phyloP scores from a whole-genome alignment of 2,113 vertebrate genomes.

The Saccopteryx bilineata region DNA sequence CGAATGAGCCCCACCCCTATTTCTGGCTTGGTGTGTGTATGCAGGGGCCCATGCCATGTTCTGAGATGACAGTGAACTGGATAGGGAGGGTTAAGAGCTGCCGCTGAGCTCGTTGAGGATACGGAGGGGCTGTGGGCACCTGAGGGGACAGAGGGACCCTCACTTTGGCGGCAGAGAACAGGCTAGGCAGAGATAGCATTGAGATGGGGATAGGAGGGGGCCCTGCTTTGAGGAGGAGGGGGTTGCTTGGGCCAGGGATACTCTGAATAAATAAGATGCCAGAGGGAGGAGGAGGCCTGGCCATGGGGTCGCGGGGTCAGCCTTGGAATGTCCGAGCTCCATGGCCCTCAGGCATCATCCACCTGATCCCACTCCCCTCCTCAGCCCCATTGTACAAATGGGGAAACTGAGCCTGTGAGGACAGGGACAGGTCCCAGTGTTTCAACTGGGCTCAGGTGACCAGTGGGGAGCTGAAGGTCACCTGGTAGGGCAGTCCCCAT shows the following conservation, averaged over 20 bases:
- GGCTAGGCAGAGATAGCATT: background rate
- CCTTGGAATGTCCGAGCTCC: conserved; percentile 51
- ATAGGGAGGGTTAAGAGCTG: too few species aligned
- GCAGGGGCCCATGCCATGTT: background rate
- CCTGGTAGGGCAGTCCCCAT: background rate
- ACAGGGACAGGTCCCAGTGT: background rate
- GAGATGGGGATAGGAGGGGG: background rate
- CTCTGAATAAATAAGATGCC: conserved; percentile 61
- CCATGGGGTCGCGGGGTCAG: background rate
- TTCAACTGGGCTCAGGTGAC: background rate
- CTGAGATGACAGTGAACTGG: background rate
- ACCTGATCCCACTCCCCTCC: background rate
- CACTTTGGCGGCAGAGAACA: background rate
- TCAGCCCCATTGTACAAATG: background rate
- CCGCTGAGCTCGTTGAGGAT: background rate
- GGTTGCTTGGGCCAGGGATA: background rate
- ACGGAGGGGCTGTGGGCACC: background rate
- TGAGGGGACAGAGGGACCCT: background rate
- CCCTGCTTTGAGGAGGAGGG: background rate
- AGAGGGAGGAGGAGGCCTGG: conserved; percentile 46
- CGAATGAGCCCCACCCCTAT: background rate
- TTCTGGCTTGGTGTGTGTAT: background rate
- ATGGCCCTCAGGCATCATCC: background rate
- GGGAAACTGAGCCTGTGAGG: conserved; percentile 3
- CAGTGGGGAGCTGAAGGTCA: rapidly evolving